Base-by-base conservation (phyloP, 2,113 vertebrate species). In the Pan paniscus region DNA sequence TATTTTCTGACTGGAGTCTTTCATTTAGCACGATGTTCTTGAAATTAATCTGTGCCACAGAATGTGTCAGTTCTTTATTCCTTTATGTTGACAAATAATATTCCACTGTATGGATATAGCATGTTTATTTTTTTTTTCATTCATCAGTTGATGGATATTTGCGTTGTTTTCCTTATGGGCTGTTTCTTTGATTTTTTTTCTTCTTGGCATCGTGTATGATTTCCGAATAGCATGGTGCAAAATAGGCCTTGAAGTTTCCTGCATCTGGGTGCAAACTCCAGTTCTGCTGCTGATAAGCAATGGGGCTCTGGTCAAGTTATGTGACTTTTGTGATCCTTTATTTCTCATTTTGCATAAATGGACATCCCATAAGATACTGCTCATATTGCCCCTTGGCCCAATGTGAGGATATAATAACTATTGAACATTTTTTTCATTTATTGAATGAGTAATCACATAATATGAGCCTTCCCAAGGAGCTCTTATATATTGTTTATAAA, bases 401-500 rank as follows among this genome's bases (percentile, higher is more conserved):
- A 52, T 88, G 35, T 67, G 7, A 84, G 64, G 50, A 78, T 90
- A 83, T 83, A 81, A 94, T 84, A 90, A 72, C 27, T 5, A 0
- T n/a, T 81, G 80, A 93, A 78, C 35, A 84, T 0, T 80, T 83
- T 96, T 64, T 79, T 64, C 68, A 76, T 89, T 86, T 93, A 79
- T 89, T 94, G 48, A 91, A 38, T 70, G 96, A 59, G 18, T 38
- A 76, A 80, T 64, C 78, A 40, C 30, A 32, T 78, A 67, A 52
- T 27, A 52, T n/a, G 61, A 70, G 20, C 55, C 40, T 96, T 92
- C 75, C 55, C 20, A 1, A 84, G 84, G 61, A 95, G 61, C 20
- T 87, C n/a, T 76, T 89, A 52, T 59, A 16, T 68, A 59, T 70
- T 88, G 55, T 89, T 86, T 87, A 64, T 89, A 46, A 94, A 96